Evolutionary conservation across 2,888 invertebrate species (phyloP), one percentile per base, ranked within the genome.

Genomic region (Mythimna lalbum): DNA sequence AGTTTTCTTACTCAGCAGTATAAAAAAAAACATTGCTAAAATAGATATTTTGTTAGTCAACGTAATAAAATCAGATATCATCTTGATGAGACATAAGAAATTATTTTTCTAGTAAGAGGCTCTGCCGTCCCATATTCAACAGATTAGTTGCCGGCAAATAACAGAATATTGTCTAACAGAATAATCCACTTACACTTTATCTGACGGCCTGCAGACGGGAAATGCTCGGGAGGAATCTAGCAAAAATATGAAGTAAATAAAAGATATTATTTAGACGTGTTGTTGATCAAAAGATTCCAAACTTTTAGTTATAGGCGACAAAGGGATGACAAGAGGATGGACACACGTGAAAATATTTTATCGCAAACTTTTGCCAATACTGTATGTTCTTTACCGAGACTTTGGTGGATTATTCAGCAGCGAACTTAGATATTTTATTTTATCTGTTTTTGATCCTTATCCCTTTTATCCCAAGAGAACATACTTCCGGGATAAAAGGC

Each of bases 181-280:
- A 61, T 60, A 71, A 77, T 77, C 50, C n/a, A 70, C 63, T 71
- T 77, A 69, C 31, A n/a, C 10, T 49, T 69, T 43, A 63, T 75
- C 27, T 77, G 43, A 70, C 59, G 33, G 33, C 53, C 23, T 70
- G 63, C 60, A 63, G 55, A 63, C 49, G 59, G 17, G 33, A 63
- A 55, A 69, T 57, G 36, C 57, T 74, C 47, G 23, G 21, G 61
- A 69, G 31, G 36, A 49, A 69, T 75, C n/a, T 52, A 65, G 67
- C 5, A 47, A 47, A 57, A 57, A 62, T 55, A 47, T 39, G 47
- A 76, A 74, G 69, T 56, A 69, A 69, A 76, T 52, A 43, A 62
- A 43, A 57, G 43, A 61, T 56, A 36, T 52, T 68, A 36, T 57
- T 47, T 76, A 50, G 65, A 39, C 4, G 52, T 53, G 57, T 75